Conservation (phyloP, 2,113 vertebrate genomes). For the Sebastes fasciatus region DNA sequence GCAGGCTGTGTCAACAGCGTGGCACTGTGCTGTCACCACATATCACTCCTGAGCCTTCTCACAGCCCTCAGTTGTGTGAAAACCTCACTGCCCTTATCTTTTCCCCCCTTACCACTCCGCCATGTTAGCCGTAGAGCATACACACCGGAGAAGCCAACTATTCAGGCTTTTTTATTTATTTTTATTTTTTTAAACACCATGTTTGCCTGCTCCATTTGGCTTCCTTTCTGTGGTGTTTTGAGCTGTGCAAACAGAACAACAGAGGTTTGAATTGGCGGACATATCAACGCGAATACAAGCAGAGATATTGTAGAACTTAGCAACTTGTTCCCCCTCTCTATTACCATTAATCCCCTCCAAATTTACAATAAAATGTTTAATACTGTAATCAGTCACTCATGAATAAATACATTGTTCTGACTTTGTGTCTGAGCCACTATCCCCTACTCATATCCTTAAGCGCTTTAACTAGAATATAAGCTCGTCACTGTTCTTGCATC, state of each 20-base stretch:
- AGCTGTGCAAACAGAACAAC: slow-evolving; percentile 28
- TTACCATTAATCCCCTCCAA: slow-evolving; percentile 37
- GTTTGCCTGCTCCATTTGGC: slow-evolving; percentile 42
- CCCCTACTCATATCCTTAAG: slow-evolving; percentile 7
- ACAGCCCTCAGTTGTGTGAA: slow-evolving; percentile 75
- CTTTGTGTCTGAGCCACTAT: slow-evolving; percentile 24
- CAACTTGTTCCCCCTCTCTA: not conserved
- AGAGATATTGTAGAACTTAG: slow-evolving; percentile 17
- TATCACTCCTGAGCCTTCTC: slow-evolving; percentile 82
- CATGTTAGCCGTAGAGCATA: slow-evolving; percentile 67
- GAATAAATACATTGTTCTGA: slow-evolving; percentile 31
- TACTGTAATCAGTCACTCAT: slow-evolving; percentile 15
- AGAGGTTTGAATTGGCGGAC: slow-evolving; percentile 22
- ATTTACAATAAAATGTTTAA: slow-evolving; percentile 31
- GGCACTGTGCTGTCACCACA: slow-evolving; percentile 84
- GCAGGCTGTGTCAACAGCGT: slow-evolving; percentile 84
- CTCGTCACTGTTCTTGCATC: not conserved
- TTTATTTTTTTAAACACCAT: slow-evolving; percentile 12
- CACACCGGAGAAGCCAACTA: slow-evolving; percentile 60
- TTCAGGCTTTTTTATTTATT: slow-evolving; percentile 17
- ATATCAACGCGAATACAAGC: slow-evolving; percentile 14
- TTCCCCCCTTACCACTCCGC: slow-evolving; percentile 55
- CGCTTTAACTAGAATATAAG: slow-evolving; percentile 29
- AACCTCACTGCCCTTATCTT: slow-evolving; percentile 76
- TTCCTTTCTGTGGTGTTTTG: slow-evolving; percentile 25